Evolutionary conservation across 2,797 vertebrate genomes (phyloP).

Genomic region (Sylvilagus floridanus): DNA sequence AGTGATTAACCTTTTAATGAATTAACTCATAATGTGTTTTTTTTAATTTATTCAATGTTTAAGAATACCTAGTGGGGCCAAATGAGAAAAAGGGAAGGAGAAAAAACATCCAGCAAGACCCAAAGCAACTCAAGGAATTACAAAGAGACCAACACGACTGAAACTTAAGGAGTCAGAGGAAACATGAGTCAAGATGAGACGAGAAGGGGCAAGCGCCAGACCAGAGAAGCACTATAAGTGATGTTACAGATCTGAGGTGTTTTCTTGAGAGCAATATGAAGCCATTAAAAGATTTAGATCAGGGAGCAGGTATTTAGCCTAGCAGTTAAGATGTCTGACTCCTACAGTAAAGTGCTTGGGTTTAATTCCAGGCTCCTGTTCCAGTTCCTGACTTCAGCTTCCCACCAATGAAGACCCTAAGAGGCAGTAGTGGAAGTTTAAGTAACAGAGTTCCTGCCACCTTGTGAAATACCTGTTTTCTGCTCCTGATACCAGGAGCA

Average conservation of each 20-base stretch:
- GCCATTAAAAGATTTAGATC: neutral
- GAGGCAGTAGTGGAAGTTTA: too few relatives aligned
- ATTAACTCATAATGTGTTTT: constrained; percentile 6
- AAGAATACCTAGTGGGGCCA: neutral
- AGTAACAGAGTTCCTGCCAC: too few relatives aligned
- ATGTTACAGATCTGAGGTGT: neutral
- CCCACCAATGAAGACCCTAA: too few relatives aligned
- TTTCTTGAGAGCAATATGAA: neutral
- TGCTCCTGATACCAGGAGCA: too few relatives aligned
- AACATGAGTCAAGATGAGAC: neutral
- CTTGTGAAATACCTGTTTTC: too few relatives aligned
- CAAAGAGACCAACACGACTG: neutral
- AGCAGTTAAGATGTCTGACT: too few relatives aligned
- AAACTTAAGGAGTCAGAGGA: neutral
- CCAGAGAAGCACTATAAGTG: accelerated
- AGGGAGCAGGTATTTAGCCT: too few relatives aligned
- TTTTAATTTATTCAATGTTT: neutral
- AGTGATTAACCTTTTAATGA: constrained; percentile 9
- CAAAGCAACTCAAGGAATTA: neutral
- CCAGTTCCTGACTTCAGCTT: too few relatives aligned
- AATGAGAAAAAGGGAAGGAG: neutral
- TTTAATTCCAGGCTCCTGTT: too few relatives aligned
- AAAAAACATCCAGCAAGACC: neutral
- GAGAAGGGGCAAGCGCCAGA: neutral
- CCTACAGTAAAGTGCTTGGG: too few relatives aligned